Base-by-base conservation (phyloP, 2,113 vertebrate species). In the Serinus canaria region DNA sequence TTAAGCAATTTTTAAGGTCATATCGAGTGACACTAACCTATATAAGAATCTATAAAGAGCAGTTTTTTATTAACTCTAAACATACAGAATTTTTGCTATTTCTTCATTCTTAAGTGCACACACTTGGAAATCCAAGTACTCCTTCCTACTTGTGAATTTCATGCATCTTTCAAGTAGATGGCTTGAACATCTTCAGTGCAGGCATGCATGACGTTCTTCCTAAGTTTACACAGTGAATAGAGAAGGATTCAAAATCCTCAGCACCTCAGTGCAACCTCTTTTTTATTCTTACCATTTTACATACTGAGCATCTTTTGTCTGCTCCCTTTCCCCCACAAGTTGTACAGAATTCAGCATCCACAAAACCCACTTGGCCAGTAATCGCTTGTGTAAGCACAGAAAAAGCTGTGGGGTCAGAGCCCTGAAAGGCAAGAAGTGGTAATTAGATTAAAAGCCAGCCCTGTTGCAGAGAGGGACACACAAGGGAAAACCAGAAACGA, bases 381-480 rank as follows among this genome's bases (percentile, higher is more conserved):
- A 99, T 99, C 30, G 99, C 99, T 97, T 99, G 99, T 30, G 99
- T 99, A 84, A 99, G 98, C 58, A 99, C 99, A 12, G 99, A 99
- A 92, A 99, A 98, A 30, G 99, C 99, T 16, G 99, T 99, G 58
- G 99, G 99, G 94, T 99, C 99, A 63, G 98, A 98, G 19, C 99
- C 99, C 99, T 99, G 37, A 24, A 77, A 83, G 75, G 79, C 35
- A 66, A 39, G 47, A 69, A 39, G 50, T 15, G 11, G 37, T 5
- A 46, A 67, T 19, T 62, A 80, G 69, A 56, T 67, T 47, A 68
- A 53, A 90, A 86, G 6, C 0, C 69, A 73, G 53, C 43, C 25
- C 23, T 30, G 6, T 6, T 10, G 10, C 10, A 28, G 77, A 67
- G 22, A 67, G 23, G 11, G 35, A 44, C 4, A 9, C 0, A 0